A percentile compares a stretch with the other conserved stretches of the same genome.
Evolutionary conservation across 2,888 invertebrate genomes (phyloP).

Genomic region (Stenodema calcarata): DNA sequence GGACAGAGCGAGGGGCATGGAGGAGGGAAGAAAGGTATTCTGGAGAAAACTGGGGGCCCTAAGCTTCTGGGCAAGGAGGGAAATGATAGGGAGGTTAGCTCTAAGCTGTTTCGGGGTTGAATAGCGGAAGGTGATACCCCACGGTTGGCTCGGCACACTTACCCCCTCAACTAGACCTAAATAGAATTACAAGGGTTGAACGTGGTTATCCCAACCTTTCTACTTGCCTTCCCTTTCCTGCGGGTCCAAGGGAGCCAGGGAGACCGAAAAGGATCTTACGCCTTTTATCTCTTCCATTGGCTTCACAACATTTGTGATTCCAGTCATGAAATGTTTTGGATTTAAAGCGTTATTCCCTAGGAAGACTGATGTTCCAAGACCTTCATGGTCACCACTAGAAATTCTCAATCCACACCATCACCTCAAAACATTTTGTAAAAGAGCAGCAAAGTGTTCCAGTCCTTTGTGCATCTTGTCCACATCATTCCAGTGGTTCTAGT

Average conservation of each 20-base stretch:
- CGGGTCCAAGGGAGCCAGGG: neutral
- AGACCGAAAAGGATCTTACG: neutral
- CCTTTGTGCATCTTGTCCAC: no score
- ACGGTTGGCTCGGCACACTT: neutral
- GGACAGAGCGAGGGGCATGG: neutral
- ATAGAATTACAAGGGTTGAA: slow-evolving; percentile 41
- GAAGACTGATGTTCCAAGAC: no score
- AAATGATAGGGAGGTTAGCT: neutral
- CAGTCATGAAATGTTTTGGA: slow-evolving; percentile 12
- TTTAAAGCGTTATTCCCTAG: neutral
- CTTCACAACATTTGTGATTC: slow-evolving; percentile 7
- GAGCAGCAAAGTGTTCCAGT: no score
- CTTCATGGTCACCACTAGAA: no score
- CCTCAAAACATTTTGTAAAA: no score
- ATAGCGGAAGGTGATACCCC: slow-evolving; percentile 10
- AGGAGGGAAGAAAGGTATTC: neutral
- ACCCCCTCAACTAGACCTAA: slow-evolving; percentile 28
- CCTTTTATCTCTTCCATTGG: slow-evolving; percentile 16
- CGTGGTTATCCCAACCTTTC: slow-evolving; percentile 20
- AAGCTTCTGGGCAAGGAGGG: neutral
- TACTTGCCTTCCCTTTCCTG: neutral
- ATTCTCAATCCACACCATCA: no score
- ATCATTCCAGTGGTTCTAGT: no score
- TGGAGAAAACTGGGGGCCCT: neutral
- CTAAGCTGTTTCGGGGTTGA: neutral